Evolutionary conservation across 1,140 invertebrate species (phyloP).

Genomic region (Drosophila repletoides): DNA sequence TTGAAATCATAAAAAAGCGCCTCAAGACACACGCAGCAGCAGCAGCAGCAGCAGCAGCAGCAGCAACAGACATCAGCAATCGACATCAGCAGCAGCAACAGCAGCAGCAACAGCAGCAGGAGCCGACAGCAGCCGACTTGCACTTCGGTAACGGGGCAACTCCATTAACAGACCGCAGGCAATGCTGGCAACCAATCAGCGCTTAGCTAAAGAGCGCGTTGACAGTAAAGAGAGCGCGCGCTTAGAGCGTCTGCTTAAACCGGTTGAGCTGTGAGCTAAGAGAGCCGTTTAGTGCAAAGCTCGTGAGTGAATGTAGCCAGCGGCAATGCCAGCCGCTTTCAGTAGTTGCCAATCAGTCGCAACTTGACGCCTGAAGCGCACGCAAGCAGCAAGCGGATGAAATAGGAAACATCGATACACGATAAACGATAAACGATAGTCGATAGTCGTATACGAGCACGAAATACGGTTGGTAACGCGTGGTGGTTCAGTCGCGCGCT

Average conservation of each 20-base stretch:
- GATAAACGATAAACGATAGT: slow-evolving; percentile 15
- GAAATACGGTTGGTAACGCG: slow-evolving; percentile 31
- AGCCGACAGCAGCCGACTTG: background rate
- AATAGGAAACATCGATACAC: slow-evolving; percentile 18
- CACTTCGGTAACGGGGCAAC: slow-evolving; percentile 36
- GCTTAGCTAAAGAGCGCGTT: slow-evolving; percentile 54
- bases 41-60: slow-evolving; percentile 23
- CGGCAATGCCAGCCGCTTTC: slow-evolving; percentile 45
- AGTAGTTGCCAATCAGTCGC: slow-evolving; percentile 56
- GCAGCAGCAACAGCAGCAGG: slow-evolving; percentile 10
- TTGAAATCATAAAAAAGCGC: slow-evolving; percentile 74
- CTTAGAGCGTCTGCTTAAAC: slow-evolving; percentile 37
- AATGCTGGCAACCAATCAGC: slow-evolving; percentile 60
- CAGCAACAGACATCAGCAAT: no score
- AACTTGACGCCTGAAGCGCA: slow-evolving; percentile 71
- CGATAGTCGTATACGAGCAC: slow-evolving; percentile 9
- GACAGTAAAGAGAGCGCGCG: slow-evolving; percentile 37
- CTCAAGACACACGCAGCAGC: slow-evolving; percentile 43
- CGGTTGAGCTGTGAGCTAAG: slow-evolving; percentile 45
- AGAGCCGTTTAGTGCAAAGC: slow-evolving; percentile 43
- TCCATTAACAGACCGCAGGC: slow-evolving; percentile 67
- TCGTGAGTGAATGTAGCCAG: slow-evolving; percentile 53
- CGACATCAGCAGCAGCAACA: slow-evolving; percentile 24
- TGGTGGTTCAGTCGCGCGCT: slow-evolving; percentile 14
- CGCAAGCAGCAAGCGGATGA: slow-evolving; percentile 53